A percentile compares a stretch with the other conserved stretches of the same genome.
Evolutionary conservation across 1,140 invertebrate genomes (phyloP).

Genomic region (Drosophila melanica): DNA sequence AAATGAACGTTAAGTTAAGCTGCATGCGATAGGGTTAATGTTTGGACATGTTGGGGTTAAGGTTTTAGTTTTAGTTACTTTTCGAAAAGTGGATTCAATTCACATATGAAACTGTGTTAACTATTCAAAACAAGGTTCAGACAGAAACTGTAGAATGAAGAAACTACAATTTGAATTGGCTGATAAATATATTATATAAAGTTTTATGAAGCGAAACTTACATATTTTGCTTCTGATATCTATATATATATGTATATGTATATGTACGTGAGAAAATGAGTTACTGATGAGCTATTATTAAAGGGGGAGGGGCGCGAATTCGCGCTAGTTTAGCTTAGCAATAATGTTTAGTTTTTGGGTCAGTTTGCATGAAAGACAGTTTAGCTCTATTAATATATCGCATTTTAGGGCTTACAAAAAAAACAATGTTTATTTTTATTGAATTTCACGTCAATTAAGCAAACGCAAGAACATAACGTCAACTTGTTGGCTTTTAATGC

Average conservation of each 20-base stretch:
- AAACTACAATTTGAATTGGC: no score
- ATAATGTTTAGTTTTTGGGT: neutral
- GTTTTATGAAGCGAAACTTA: neutral
- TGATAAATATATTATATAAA: neutral
- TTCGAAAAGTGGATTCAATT: neutral
- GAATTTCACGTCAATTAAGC: constrained; percentile 35
- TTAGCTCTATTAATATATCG: constrained; percentile 6
- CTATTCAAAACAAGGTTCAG: no score
- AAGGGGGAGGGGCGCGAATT: neutral
- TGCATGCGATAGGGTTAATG: constrained; percentile 37
- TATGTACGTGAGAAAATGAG: constrained; percentile 14
- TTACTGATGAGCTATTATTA: neutral
- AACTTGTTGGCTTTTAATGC: constrained; percentile 8
- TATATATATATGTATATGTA: neutral
- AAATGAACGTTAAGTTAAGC: constrained; percentile 62
- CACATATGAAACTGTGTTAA: neutral
- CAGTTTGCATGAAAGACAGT: constrained; percentile 21
- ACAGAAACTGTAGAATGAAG: no score
- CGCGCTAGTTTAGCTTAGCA: neutral
- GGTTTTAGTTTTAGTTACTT: neutral
- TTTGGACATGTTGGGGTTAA: constrained; percentile 14
- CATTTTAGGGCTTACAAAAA: constrained; percentile 15
- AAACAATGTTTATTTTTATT: neutral
- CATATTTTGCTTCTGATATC: neutral
- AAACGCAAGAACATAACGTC: constrained; percentile 9